phyloP scores from a whole-genome alignment of 1,140 invertebrate genomes.

The Calliopsis andreniformis region DNA sequence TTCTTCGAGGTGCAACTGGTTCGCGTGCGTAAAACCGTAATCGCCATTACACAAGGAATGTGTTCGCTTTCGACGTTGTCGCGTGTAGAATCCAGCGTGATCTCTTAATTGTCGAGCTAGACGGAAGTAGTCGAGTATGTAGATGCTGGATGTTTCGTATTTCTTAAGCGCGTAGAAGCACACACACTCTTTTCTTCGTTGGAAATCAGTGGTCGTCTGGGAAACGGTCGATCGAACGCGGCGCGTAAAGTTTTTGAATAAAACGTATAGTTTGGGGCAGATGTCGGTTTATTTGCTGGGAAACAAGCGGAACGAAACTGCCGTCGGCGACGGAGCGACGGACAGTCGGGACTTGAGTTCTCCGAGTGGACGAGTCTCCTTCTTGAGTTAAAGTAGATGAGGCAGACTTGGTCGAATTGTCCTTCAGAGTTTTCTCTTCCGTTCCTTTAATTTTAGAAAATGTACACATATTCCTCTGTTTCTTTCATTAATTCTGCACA shows the following conservation, averaged over 20 bases:
- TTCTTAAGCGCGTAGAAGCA: neutral
- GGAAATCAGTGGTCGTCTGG: neutral
- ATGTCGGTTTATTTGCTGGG: neutral
- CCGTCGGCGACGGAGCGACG: conserved; percentile 19
- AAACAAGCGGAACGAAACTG: neutral
- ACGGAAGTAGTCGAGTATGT: neutral
- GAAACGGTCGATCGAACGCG: neutral
- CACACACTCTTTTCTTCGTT: neutral
- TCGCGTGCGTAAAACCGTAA: neutral
- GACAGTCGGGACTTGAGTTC: neutral
- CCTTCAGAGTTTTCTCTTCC: too few relatives aligned
- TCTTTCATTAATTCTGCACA: too few relatives aligned
- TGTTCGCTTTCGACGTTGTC: conserved; percentile 6
- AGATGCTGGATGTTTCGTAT: neutral
- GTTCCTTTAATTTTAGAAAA: too few relatives aligned
- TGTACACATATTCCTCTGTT: too few relatives aligned
- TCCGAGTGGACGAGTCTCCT: neutral
- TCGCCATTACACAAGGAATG: neutral
- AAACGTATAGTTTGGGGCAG: too few relatives aligned
- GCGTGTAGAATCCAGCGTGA: neutral
- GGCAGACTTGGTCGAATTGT: neutral
- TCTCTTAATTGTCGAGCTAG: neutral
- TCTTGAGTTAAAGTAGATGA: neutral
- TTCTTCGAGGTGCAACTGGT: neutral
- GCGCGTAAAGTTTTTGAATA: neutral